Evolutionary conservation across 2,113 vertebrate species (phyloP).

Genomic region (Tinamus guttatus): DNA sequence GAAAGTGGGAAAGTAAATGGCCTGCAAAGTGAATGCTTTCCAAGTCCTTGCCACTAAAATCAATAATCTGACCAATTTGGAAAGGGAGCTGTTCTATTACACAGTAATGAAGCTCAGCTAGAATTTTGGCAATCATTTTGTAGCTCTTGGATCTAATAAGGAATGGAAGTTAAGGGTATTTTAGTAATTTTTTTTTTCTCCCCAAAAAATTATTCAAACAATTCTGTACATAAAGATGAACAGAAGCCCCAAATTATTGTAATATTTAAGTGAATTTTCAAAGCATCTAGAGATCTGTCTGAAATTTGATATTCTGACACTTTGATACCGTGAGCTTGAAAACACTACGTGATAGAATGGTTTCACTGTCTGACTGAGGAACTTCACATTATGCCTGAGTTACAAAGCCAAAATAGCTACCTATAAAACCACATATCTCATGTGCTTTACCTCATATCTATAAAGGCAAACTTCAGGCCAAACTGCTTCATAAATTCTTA

Average conservation of each 20-base stretch:
- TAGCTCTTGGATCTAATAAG: constrained; percentile 23
- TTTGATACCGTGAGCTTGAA: not conserved
- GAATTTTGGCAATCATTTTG: constrained; percentile 39
- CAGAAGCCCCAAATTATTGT: not conserved
- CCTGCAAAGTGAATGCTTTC: constrained; percentile 27
- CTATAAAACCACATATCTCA: not conserved
- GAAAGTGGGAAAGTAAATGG: constrained; percentile 24
- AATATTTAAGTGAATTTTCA: not conserved
- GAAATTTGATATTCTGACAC: not conserved
- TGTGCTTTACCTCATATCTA: not conserved
- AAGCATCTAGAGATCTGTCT: not conserved
- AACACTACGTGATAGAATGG: not conserved
- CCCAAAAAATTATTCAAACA: constrained; percentile 17
- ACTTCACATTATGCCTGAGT: not conserved
- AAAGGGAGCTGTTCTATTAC: constrained; percentile 61
- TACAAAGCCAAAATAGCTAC: not conserved
- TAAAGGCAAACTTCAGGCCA: not conserved
- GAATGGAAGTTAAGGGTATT: constrained; percentile 2
- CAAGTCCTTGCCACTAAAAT: constrained; percentile 53
- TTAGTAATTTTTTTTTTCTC: not conserved
- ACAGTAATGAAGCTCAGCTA: constrained; percentile 55
- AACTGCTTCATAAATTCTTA: not conserved
- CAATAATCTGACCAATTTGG: constrained; percentile 65
- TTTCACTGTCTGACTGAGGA: not conserved
- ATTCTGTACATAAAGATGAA: constrained; percentile 6